phyloP scores from a whole-genome alignment of 2,113 vertebrate species.

The Ellobius talpinus region DNA sequence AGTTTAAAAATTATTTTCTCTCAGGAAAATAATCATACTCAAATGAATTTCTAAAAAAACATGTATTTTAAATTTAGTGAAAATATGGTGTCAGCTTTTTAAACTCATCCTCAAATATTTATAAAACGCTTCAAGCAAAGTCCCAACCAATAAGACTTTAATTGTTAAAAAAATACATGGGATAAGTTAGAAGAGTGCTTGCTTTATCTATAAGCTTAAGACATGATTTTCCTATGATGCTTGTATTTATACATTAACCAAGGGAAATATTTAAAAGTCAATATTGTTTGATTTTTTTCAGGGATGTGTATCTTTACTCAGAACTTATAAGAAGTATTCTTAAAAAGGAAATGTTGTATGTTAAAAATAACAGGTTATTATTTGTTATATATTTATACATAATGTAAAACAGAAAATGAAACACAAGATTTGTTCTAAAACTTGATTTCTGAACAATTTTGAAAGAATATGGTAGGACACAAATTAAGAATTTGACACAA shows the following conservation, averaged over 20 bases:
- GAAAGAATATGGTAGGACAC: conserved; percentile 26
- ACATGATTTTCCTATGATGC: conserved; percentile 23
- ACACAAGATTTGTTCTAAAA: conserved; percentile 21
- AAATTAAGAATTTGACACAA: conserved; percentile 51
- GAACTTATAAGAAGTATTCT: neutral
- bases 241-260: neutral
- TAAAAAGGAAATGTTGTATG: neutral
- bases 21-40: conserved; percentile 17
- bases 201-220: neutral
- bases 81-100: conserved; percentile 14
- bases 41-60: conserved; percentile 33
- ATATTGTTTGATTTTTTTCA: conserved; percentile 25
- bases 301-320: neutral
- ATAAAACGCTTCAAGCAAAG: conserved; percentile 9
- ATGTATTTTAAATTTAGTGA: neutral
- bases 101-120: conserved; percentile 18
- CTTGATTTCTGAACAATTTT: conserved; percentile 40
- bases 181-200: neutral
- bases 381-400: conserved; percentile 28
- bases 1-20: conserved; percentile 62
- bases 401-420: conserved; percentile 30
- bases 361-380: neutral
- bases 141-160: neutral
- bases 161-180: neutral
- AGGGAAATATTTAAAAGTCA: conserved; percentile 25